Evolutionary conservation across 2,797 vertebrate genomes (phyloP), one percentile per base, ranked within the genome.

Genomic region (Semaprochilodus insignis): DNA sequence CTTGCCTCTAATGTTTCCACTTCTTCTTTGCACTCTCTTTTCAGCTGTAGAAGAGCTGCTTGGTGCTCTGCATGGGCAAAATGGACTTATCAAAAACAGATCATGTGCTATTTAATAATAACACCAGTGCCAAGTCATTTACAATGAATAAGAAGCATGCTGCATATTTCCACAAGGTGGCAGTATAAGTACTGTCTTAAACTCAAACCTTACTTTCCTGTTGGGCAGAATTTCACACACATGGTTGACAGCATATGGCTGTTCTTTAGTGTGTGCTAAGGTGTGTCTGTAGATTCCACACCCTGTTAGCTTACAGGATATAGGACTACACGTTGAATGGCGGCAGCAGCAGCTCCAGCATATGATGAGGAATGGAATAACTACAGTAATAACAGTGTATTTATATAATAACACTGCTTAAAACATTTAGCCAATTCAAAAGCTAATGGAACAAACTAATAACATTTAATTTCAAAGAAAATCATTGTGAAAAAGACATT

Each of bases 21-120:
- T 91, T 99, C 97, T 88, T 97, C 96, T 87, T 97, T 97, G 90
- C 97, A 96, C 87, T 97, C 96, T 87, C 96, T 97, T 94, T 99
- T 99, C 90, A 98, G 95, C 83, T 99, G 96, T 85, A 99, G 92
- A 87, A 99, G 96, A 81, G 94, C 96, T 80, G 97, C 96, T 90
- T 99, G 97, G 87, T 99, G 98, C 90, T 99, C 98, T 99, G 94
- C 51, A 54, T 67, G 27, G 13, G 73, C 13, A 77, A 73, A 81
- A 63, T 51, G 7, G 60, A 36, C 6, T 66, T 71, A 60, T 27
- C 1, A 40, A 52, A 40, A 62, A 48, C 14, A 44, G 21, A 40
- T 11, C 17, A 74, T 54, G 15, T 16, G 77, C 2, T 10, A 2
- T 7, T 70, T 34, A 77, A 51, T 11, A 51, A 4, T 8, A 67